Evolutionary conservation across 2,888 invertebrate genomes (phyloP).

Genomic region (Dryobotodes eremita): DNA sequence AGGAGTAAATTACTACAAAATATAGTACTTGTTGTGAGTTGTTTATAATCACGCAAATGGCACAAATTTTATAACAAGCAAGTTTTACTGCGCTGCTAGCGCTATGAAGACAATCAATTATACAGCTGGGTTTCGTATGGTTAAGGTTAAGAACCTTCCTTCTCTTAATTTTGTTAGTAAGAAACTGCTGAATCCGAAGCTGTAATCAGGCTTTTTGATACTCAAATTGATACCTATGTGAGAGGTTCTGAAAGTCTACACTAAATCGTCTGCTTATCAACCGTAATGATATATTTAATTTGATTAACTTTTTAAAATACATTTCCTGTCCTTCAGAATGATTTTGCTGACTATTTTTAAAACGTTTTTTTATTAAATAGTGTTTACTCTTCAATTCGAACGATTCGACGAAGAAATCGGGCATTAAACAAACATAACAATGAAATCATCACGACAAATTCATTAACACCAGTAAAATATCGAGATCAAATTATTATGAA

Average conservation of each 20-base stretch:
- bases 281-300: not conserved
- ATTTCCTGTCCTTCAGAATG: not conserved
- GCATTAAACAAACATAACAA: not conserved
- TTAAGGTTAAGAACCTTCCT: not conserved
- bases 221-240: not conserved
- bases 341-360: not conserved
- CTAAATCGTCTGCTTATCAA: not conserved
- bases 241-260: not conserved
- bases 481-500: constrained; percentile 9
- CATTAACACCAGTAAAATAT: not conserved
- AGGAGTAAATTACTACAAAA: constrained; percentile 44
- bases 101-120: not conserved
- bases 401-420: not conserved
- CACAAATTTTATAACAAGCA: not conserved
- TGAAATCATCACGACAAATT: not conserved
- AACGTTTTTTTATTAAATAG: too few relatives aligned
- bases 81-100: not conserved
- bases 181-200: not conserved
- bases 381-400: not conserved
- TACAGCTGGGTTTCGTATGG: not conserved
- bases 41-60: constrained; percentile 22
- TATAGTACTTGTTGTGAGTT: constrained; percentile 17
- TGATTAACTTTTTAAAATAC: not conserved
- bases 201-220: not conserved
- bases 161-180: not conserved